These are phyloP conservation scores for Pseudopipra pipra DNA, from an alignment of 2,113 vertebrate genomes.

Conservation along the genomic window DNA sequence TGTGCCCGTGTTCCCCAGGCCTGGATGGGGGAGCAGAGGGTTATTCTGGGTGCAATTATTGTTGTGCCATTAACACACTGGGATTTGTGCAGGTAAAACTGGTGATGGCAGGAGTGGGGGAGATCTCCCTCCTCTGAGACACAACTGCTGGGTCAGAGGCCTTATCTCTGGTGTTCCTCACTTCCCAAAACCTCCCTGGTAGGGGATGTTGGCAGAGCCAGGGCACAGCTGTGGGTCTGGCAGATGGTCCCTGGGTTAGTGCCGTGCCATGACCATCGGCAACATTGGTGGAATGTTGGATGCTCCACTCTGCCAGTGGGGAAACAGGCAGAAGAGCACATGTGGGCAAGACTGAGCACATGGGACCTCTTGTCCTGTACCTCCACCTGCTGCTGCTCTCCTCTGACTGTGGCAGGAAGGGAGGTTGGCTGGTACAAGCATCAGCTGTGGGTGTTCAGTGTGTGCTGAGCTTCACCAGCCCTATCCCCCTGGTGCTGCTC, in stretches of 20 bases:
- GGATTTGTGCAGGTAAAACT: not conserved
- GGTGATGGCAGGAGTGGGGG: not conserved
- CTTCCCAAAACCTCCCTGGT: not conserved
- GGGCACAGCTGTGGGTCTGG: accelerated
- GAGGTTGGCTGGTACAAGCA: not conserved
- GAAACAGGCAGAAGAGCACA: not conserved
- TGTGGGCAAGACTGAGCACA: not conserved
- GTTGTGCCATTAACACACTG: accelerated
- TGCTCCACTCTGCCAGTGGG: accelerated
- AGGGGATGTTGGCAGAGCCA: not conserved
- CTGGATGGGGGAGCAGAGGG: not conserved
- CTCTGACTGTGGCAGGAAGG: not conserved
- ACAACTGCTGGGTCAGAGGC: not conserved
- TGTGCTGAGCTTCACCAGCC: not conserved
- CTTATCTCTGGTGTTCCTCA: not conserved
- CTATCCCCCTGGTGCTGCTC: accelerated
- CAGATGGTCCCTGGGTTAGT: not conserved
- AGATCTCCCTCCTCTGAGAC: not conserved
- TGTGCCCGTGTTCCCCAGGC: not conserved
- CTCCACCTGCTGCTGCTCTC: not conserved
- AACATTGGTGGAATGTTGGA: not conserved
- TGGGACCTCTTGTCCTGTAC: not conserved
- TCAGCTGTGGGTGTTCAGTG: accelerated
- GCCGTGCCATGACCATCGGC: not conserved
- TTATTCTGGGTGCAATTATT: not conserved